A percentile compares a stretch with the other conserved stretches of the same genome.
Evolutionary conservation across 2,797 vertebrate species (phyloP).

Genomic region (Graptemys geographica): DNA sequence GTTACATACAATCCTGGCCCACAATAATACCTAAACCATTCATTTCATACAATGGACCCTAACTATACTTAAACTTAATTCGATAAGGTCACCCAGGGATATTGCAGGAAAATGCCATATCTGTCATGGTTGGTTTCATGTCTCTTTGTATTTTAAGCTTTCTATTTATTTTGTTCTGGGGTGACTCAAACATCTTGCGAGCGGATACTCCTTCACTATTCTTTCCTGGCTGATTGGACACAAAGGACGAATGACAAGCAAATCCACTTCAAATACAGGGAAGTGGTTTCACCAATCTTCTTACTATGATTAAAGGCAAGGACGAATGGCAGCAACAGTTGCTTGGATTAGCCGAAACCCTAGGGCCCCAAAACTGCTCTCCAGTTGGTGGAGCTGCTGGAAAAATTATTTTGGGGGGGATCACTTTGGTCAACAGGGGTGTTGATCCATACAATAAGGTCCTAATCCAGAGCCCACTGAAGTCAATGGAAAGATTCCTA

Average conservation of each 20-base stretch:
- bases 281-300: accelerated
- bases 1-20: too few species aligned
- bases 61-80: too few species aligned
- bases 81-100: too few species aligned
- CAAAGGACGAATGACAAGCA: background rate
- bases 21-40: too few species aligned
- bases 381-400: background rate
- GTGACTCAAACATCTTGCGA: background rate
- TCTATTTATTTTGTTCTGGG: background rate
- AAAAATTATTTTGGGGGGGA: background rate
- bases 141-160: background rate
- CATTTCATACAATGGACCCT: too few species aligned
- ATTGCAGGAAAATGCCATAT: too few species aligned
- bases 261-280: accelerated
- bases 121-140: too few species aligned
- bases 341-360: too few species aligned
- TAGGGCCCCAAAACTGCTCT: too few species aligned
- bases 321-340: background rate
- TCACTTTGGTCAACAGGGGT: background rate
- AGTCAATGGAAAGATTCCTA: background rate
- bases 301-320: background rate
- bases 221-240: accelerated
- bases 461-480: background rate
- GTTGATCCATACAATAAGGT: background rate
- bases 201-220: background rate